These are phyloP conservation scores for Anableps anableps DNA, from an alignment of 2,797 vertebrate species.

Conservation along the genomic window DNA sequence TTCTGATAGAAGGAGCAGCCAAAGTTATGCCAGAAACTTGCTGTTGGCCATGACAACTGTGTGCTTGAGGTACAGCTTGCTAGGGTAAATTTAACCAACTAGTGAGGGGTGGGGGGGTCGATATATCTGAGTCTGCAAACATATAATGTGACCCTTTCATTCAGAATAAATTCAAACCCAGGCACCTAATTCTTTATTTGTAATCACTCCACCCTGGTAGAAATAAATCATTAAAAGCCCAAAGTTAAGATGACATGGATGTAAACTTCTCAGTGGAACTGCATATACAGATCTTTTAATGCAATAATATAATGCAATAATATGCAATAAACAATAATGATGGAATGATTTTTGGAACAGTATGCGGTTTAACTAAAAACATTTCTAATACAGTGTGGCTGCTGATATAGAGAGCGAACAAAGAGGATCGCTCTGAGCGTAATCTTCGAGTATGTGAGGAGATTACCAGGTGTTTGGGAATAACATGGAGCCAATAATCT, in stretches of 20 bases:
- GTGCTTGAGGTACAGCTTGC: neutral
- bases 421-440: constrained; percentile 34
- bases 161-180: neutral
- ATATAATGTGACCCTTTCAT: neutral
- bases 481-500: constrained; percentile 59
- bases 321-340: too few species aligned
- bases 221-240: constrained; percentile 1
- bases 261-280: neutral
- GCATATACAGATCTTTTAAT: constrained; percentile 32
- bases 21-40: neutral
- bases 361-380: constrained; percentile 64
- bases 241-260: neutral
- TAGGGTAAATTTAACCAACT: neutral
- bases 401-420: constrained; percentile 45
- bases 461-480: constrained; percentile 52
- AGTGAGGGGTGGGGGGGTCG: neutral
- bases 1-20: neutral
- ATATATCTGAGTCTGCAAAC: neutral
- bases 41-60: neutral
- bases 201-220: neutral
- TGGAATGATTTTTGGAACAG: constrained; percentile 39
- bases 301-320: too few species aligned
- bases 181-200: neutral
- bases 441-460: constrained; percentile 59
- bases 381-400: constrained; percentile 28